Evolutionary conservation across 1,140 invertebrate species (phyloP), one percentile per base, ranked within the genome.

Genomic region (Cydia strobilella): DNA sequence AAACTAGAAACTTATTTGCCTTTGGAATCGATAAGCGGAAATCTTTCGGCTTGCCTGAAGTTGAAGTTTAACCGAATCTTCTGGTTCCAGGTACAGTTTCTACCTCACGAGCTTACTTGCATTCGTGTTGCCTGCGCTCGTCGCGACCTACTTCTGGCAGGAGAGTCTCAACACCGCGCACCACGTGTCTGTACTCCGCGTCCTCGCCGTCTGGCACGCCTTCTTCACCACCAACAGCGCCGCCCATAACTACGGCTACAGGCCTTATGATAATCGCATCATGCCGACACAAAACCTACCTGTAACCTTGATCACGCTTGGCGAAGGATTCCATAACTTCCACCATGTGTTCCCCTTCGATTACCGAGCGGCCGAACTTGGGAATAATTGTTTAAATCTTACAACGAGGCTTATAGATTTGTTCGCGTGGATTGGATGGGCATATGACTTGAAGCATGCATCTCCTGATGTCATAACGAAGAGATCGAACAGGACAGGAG

Each of bases 291-390:
- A 84, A 63, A 81, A 79, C 73, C 42, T 74, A 0, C 6, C 65
- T 0, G 76, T 80, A 3, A 72, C 75, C 0, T 0, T 80, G 0
- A 15, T 65, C 10, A 75, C 76, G 0, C 69, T 80, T n/a, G 82
- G 82, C 6, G 82, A 84, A 91, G 97, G 97, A 23, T 98, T 96
- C 95, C 97, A 98, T 86, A 98, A 98, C 87, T 99, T 97, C 90
- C 98, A 99, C 86, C 98, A 99, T 83, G 96, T 96, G 0, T 96
- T 96, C 83, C 97, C 97, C 0, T 96, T 95, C 94, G 98, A 99
- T 85, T 98, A 98, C 86, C 95, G 95, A 80, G 96, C 96, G 0
- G 95, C 95, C 2, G 97, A 98, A 82, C 87, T 96, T 2, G 96
- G 96, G 0, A 90, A 94, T 65, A 77, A 75, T n/a, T 63, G 15